These are phyloP conservation scores for Ariopsis seemanni DNA, from an alignment of 2,113 vertebrate species.

Conservation along the genomic window DNA sequence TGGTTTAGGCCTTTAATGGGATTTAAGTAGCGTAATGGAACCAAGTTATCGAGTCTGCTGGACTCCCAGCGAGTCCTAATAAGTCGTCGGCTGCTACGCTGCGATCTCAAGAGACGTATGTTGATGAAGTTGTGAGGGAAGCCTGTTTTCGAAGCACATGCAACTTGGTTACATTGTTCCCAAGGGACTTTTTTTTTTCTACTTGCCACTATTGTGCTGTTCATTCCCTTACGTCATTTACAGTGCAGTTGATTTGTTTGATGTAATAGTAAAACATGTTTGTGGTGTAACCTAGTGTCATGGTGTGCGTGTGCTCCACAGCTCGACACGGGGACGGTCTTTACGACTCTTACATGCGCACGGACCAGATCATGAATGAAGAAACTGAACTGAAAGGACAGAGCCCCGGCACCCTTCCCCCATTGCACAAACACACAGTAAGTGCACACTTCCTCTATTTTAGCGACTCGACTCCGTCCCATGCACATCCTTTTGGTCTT, in stretches of 20 bases:
- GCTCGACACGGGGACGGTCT: constrained; percentile 88
- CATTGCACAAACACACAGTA: constrained; percentile 85
- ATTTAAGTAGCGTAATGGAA: constrained; percentile 48
- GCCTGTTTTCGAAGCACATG: constrained; percentile 63
- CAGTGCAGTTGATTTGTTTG: too few relatives aligned
- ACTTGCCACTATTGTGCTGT: background rate
- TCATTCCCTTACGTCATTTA: background rate
- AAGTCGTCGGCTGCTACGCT: constrained; percentile 58
- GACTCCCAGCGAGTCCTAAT: constrained; percentile 51
- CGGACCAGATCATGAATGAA: constrained; percentile 87
- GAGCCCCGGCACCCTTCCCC: constrained; percentile 82
- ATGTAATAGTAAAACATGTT: background rate
- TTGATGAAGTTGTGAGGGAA: constrained; percentile 52
- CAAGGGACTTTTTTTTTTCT: constrained; percentile 19
- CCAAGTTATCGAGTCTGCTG: constrained; percentile 48
- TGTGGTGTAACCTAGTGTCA: background rate
- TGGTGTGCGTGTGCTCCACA: constrained; percentile 53
- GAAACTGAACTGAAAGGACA: constrained; percentile 76
- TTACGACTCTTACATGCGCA: constrained; percentile 95
- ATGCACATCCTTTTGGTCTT: constrained; percentile 8
- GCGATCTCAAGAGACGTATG: constrained; percentile 58
- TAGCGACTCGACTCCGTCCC: constrained; percentile 23
- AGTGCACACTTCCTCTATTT: constrained; percentile 68
- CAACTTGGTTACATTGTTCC: constrained; percentile 57
- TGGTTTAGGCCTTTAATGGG: constrained; percentile 21